A percentile compares a stretch with the other conserved stretches of the same genome.
These are phyloP conservation scores for Ictalurus punctatus DNA, from an alignment of 2,113 vertebrate genomes.

Conservation along the genomic window DNA sequence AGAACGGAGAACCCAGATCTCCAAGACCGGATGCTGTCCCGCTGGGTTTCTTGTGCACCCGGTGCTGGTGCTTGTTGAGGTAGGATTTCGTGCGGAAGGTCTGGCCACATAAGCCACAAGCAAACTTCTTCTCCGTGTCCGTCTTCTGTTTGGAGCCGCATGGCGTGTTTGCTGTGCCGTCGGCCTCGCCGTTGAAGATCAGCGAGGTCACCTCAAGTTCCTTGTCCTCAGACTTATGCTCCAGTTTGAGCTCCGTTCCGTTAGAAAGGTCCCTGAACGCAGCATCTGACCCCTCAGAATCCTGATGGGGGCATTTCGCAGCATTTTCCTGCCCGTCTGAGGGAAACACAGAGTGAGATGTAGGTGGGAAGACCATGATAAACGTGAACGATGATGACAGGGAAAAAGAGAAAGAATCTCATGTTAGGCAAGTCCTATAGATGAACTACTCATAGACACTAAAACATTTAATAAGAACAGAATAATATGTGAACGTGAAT, in stretches of 20 bases:
- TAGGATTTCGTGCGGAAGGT: constrained; percentile 99
- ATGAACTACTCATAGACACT: not conserved
- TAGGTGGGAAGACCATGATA: constrained; percentile 11
- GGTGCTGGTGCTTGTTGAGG: constrained; percentile 98
- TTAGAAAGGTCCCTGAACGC: constrained; percentile 92
- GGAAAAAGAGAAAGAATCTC: constrained; percentile 14
- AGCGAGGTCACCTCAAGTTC: constrained; percentile 79
- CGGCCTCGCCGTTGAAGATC: constrained; percentile 79
- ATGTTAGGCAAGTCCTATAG: constrained; percentile 20
- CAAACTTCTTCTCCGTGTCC: constrained; percentile 92
- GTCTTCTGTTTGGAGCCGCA: constrained; percentile 86
- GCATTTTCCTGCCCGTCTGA: constrained; percentile 80
- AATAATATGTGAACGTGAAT: not conserved
- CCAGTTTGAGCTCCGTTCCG: constrained; percentile 89
- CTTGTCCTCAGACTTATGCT: constrained; percentile 84
- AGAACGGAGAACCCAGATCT: constrained; percentile 91
- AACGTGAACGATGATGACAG: not conserved
- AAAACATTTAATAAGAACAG: not conserved
- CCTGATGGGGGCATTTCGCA: constrained; percentile 94
- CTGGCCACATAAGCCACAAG: constrained; percentile 90
- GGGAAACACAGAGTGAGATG: constrained; percentile 51
- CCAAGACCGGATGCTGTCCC: constrained; percentile 70
- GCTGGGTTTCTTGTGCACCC: constrained; percentile 87
- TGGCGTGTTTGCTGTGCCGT: constrained; percentile 62
- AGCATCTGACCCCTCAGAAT: constrained; percentile 91